Base-by-base conservation (phyloP, 2,888 invertebrate genomes). In the Thyatira batis region DNA sequence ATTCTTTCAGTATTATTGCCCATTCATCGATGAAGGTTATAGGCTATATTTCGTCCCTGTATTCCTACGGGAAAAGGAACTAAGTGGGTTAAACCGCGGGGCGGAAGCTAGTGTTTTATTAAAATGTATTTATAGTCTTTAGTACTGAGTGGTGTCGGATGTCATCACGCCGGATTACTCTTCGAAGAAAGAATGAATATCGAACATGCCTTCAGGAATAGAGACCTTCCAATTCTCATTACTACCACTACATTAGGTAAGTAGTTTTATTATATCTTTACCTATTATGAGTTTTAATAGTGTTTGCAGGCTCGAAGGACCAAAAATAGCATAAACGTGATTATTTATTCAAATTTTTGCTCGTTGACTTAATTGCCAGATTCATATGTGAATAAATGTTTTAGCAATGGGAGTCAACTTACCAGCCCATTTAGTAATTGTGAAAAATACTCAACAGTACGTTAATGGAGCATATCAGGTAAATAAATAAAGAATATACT, bases 341-440 rank as follows among this genome's bases (percentile, higher is more conserved):
- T n/a, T n/a, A n/a, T n/a, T n/a, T n/a, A n/a, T n/a, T n/a, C n/a
- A n/a, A n/a, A n/a, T 23, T 23, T 23, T 23, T 6, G 23, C 23
- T 23, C n/a, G n/a, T n/a, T n/a, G n/a, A n/a, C n/a, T n/a, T n/a
- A n/a, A n/a, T n/a, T n/a, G n/a, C 23, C 23, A 23, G 23, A 23
- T 4, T 3, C 3, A 23, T 23, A 23, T 23, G 3, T 6, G 23
- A 23, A 23, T 51, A 27, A 23, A 57, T 50, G 20, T 78, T 81
- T 50, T 92, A 89, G 96, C 97, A 1, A 96, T 96, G 95, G 97
- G 97, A 4, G 96, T 97, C 0, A 97, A 97, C 84, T 86, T 97
- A 44, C 96, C 97, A 8, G 97, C 97, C 2, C 96, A 97, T 86
- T 89, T 97, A 45, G 97, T 97, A 3, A 94, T 97, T 20, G 91